A percentile compares a stretch with the other conserved stretches of the same genome.
phyloP scores from a whole-genome alignment of 2,888 invertebrate genomes.

The Eupeodes luniger region DNA sequence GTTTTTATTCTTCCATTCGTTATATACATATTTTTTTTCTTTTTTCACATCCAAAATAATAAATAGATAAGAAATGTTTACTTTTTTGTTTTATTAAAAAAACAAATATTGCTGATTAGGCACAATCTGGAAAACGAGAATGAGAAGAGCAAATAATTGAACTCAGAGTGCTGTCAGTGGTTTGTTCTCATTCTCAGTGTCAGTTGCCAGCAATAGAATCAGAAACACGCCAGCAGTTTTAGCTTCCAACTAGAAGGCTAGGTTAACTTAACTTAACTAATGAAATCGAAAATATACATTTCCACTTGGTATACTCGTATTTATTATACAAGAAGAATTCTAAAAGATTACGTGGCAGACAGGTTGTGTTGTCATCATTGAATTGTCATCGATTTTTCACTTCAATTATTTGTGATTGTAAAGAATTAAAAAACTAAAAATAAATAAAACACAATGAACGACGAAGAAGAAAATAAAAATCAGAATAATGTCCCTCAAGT shows the following conservation, averaged over 20 bases:
- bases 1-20: slow-evolving; percentile 44
- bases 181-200: neutral
- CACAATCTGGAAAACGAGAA: neutral
- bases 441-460: slow-evolving; percentile 6
- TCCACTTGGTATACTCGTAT: neutral
- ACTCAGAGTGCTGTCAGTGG: neutral
- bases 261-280: slow-evolving; percentile 3
- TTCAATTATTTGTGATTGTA: neutral
- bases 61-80: slow-evolving; percentile 9
- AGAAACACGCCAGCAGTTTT: neutral
- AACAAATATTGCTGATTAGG: slow-evolving; percentile 13
- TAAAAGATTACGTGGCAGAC: slow-evolving; percentile 21
- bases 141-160: neutral
- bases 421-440: neutral
- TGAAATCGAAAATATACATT: neutral
- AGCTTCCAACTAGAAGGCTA: neutral
- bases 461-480: slow-evolving; percentile 34
- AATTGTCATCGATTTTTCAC: neutral
- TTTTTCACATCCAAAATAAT: neutral
- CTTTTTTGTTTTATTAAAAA: neutral
- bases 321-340: neutral
- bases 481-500: neutral
- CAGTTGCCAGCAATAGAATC: too few relatives aligned
- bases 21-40: neutral
- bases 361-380: neutral